Evolutionary conservation across 2,797 vertebrate species (phyloP).

Genomic region (Caiman crocodilus): DNA sequence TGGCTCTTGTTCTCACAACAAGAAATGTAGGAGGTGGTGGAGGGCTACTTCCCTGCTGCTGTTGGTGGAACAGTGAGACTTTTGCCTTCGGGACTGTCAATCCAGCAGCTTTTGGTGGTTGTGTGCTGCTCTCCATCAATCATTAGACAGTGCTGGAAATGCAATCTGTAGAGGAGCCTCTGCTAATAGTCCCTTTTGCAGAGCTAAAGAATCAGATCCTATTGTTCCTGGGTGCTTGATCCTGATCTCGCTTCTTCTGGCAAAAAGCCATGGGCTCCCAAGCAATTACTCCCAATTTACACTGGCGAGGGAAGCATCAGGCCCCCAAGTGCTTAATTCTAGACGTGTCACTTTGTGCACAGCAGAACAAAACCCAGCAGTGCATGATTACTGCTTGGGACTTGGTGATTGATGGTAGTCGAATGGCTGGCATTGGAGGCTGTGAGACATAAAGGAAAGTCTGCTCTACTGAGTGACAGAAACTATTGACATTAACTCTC

Average conservation of each 20-base stretch:
- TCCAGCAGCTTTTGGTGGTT: not conserved
- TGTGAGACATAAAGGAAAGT: conserved; percentile 28
- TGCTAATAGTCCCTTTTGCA: not conserved
- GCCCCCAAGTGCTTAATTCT: not conserved
- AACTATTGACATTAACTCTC: conserved; percentile 45
- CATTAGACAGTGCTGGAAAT: not conserved
- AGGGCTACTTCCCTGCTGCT: not conserved
- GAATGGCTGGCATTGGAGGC: conserved; percentile 30
- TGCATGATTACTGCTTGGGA: conserved; percentile 44
- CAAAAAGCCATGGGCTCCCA: not conserved
- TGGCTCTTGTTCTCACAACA: not conserved
- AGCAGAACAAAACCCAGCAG: conserved; percentile 23
- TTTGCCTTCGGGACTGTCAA: not conserved
- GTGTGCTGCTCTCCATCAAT: not conserved
- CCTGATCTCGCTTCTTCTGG: not conserved
- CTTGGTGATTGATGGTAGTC: conserved; percentile 58
- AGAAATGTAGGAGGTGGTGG: not conserved
- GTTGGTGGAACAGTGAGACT: too few species aligned
- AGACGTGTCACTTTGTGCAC: not conserved
- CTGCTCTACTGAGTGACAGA: conserved; percentile 63
- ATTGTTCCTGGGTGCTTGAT: accelerated
- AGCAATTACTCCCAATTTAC: not conserved
- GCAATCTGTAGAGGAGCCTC: not conserved
- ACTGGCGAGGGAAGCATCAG: not conserved
- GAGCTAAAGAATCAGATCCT: not conserved